Percentiles rank a stretch among this genome's conserved stretches.
Conservation (phyloP, 2,888 invertebrate species). For the Scelioninae gen. 2 region DNA sequence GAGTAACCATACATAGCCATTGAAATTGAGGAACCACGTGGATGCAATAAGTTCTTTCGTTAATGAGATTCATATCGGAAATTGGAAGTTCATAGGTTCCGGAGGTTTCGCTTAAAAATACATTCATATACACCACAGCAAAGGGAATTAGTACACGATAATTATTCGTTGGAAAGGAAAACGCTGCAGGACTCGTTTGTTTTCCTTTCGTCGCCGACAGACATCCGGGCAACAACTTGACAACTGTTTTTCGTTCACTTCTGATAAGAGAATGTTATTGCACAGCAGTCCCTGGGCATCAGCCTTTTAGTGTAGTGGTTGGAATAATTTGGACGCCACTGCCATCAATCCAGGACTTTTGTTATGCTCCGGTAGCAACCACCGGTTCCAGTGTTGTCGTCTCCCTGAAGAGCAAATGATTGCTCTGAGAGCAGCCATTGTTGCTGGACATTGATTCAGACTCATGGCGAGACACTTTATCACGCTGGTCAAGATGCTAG, state of each 20-base stretch:
- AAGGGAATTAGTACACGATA: conserved; percentile 35
- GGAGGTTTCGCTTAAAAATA: neutral
- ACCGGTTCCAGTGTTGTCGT: conserved; percentile 30
- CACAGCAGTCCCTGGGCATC: conserved; percentile 55
- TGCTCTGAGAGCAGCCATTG: conserved; percentile 37
- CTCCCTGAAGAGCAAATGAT: conserved; percentile 42
- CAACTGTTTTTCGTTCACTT: conserved; percentile 13
- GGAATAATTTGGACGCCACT: conserved; percentile 33
- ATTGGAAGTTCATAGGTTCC: too few relatives aligned
- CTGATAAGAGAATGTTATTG: conserved; percentile 37
- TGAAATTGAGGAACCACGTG: too few relatives aligned
- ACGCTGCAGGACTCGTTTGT: conserved; percentile 6
- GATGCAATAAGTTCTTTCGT: too few relatives aligned
- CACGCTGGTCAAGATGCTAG: conserved; percentile 71
- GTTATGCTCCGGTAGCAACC: conserved; percentile 26
- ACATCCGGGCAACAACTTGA: conserved; percentile 22
- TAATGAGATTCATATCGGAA: too few relatives aligned
- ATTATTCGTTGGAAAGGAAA: conserved; percentile 24
- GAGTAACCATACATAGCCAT: too few relatives aligned
- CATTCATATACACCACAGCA: conserved; percentile 14
- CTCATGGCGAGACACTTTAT: conserved; percentile 65
- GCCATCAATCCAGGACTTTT: conserved; percentile 45
- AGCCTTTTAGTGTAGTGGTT: conserved; percentile 31
- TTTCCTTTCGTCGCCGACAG: conserved; percentile 22
- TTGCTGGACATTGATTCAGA: conserved; percentile 40